phyloP scores from a whole-genome alignment of 2,888 invertebrate species.

The Falcaria lacertinaria region DNA sequence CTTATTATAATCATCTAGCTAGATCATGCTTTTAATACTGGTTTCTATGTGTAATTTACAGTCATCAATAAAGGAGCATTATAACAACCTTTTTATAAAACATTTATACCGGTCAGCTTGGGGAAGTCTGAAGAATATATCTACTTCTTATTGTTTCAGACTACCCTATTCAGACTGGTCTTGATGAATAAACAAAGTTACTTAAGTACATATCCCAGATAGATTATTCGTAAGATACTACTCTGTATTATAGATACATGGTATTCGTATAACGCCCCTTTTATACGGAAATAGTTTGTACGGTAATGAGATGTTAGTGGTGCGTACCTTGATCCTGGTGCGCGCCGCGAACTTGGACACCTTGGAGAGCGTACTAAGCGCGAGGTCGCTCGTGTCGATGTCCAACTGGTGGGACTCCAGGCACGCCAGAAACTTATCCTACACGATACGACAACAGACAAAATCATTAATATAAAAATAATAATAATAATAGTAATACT shows the following conservation, averaged over 20 bases:
- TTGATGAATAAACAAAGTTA: no score
- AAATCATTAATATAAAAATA: constrained; percentile 8
- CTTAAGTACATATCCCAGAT: no score
- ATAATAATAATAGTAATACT: constrained; percentile 8
- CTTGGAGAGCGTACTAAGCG: constrained; percentile 92
- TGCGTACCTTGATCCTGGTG: constrained; percentile 85
- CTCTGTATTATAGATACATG: no score
- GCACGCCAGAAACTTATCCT: constrained; percentile 90
- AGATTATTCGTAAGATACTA: no score
- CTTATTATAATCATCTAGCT: constrained; percentile 20
- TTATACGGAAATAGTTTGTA: no score
- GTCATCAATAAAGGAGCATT: constrained; percentile 14
- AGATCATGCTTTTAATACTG: constrained; percentile 36
- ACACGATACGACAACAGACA: constrained; percentile 38
- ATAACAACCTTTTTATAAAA: constrained; percentile 6
- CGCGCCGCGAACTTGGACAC: constrained; percentile 93
- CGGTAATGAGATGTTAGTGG: neutral
- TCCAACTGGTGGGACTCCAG: constrained; percentile 91
- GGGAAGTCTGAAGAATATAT: no score
- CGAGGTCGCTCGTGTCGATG: constrained; percentile 93
- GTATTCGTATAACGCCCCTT: no score
- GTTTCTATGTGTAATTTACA: constrained; percentile 14
- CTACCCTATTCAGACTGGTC: no score
- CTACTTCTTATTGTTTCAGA: no score
- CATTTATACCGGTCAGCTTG: neutral